Evolutionary conservation across 1,140 invertebrate genomes (phyloP), one percentile per base, ranked within the genome.

Genomic region (Rhyzopertha dominica): DNA sequence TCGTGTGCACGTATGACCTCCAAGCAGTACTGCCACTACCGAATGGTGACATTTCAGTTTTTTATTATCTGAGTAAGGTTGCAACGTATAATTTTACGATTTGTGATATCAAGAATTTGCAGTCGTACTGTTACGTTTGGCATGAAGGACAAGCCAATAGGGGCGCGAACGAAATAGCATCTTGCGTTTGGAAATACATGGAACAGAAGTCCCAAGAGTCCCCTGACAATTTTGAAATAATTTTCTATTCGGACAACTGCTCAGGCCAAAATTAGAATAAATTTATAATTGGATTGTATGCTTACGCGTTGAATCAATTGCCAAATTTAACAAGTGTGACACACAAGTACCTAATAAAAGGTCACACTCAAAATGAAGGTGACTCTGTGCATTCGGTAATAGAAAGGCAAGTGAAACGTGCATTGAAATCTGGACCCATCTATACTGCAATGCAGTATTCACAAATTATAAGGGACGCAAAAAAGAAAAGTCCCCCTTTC

Each of bases 361-460:
- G 29, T 5, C 29, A 31, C 12, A 31, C 29, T 5, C 12, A 31
- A 5, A 31, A 31, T 31, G 29, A 31, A 31, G 29, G 29, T 5
- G 29, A 31, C 17, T 5, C 29, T 5, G 5, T 12, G 17, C 29
- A 31, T 31, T 31, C 29, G 5, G n/a, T 5, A 31, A 31, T 31
- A 13, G 29, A 31, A 31, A 31, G 12, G 12, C 29, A 5, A 12
- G 29, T 31, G 4, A 31, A 31, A 31, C 54, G 44, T 23, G 20
- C 49, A 26, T 34, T 58, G 32, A 64, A 60, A 59, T 61, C 61
- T 31, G 43, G 51, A n/a, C 60, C 62, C 9, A 66, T 62, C 48
- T 61, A 57, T n/a, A n/a, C n/a, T n/a, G n/a, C n/a, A n/a, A n/a
- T n/a, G n/a, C 51, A 53, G 34, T 60, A 48, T 32, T 25, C 49